Base-by-base conservation (phyloP, 2,113 vertebrate species). In the Paralichthys olivaceus region DNA sequence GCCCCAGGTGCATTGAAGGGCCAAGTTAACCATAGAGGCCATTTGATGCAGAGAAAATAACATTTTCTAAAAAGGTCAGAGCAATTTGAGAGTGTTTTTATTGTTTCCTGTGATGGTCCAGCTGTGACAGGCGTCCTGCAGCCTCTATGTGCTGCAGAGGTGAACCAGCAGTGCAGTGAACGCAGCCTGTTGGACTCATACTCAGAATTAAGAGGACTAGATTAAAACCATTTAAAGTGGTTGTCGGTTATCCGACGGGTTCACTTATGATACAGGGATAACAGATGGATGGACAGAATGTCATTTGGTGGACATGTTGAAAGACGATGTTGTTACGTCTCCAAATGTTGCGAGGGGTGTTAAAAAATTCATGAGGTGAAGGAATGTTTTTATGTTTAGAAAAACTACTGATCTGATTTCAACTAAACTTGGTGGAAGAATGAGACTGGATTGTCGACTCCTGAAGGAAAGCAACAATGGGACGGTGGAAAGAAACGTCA, bases 41-140 rank as follows among this genome's bases (percentile, higher is more conserved):
- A 78, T 81, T 87, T 89, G 87, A 76, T 85, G 72, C 6, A 62
- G 73, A 77, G 83, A 80, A 87, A 86, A 90, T 90, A 89, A 80
- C 70, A 56, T 89, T 90, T 79, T 81, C 76, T 75, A 76, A 87
- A 92, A 92, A 81, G 92, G 91, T 94, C 90, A 93, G 80, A 92
- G 89, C 86, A 86, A 91, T 93, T 91, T 83, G 83, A 81, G 86
- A 89, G 88, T 81, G 5, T 74, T 81, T 92, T 91, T 90, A 90
- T 87, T 85, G 89, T 87, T 89, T 90, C 72, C 73, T 81, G 77
- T 84, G 87, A 80, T 68, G 85, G 79, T 40, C 43, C 54, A 81
- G 76, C 79, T 90, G 83, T 5, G 25, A 61, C 47, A 22, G 28
- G 2, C 19, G 26, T 69, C 14, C 29, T 65, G 72, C 59, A 73